These are phyloP conservation scores for Phoenoteleia sp. DNA, from an alignment of 2,888 invertebrate genomes.

Conservation along the genomic window DNA sequence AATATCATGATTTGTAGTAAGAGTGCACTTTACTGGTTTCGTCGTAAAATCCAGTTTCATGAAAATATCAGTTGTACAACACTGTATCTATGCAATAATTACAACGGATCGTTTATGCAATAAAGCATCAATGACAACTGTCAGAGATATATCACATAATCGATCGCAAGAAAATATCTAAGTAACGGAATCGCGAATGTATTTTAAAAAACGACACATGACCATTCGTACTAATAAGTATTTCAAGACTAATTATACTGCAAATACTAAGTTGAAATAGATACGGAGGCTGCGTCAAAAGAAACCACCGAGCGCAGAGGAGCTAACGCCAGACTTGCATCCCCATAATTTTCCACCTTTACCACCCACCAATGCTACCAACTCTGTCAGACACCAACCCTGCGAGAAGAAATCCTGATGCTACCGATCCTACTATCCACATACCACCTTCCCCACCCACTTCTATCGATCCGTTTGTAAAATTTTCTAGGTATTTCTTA, in stretches of 20 bases:
- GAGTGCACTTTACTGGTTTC: conserved; percentile 38
- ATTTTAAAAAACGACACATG: conserved; percentile 13
- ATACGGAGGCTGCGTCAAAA: conserved; percentile 73
- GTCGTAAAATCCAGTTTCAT: conserved; percentile 36
- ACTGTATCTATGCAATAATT: conserved; percentile 22
- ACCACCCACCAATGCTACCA: conserved; percentile 56
- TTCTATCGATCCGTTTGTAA: conserved; percentile 81
- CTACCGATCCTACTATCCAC: conserved; percentile 47
- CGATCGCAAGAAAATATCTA: neutral
- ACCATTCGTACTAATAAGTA: neutral
- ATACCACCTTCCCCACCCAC: conserved; percentile 59
- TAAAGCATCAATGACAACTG: neutral
- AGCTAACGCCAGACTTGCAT: conserved; percentile 61
- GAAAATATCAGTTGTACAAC: conserved; percentile 5
- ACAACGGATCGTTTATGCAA: conserved; percentile 3
- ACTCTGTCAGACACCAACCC: conserved; percentile 41
- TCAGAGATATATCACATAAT: neutral
- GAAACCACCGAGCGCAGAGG: conserved; percentile 77
- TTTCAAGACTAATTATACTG: neutral
- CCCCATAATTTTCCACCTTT: conserved; percentile 45
- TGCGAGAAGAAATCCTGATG: conserved; percentile 38
- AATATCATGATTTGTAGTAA: conserved; percentile 29
- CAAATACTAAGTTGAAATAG: conserved; percentile 8
- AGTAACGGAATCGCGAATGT: neutral
- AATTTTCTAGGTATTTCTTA: conserved; percentile 78